Evolutionary conservation across 2,888 invertebrate genomes (phyloP).

Genomic region (Onthophagus sagittarius): DNA sequence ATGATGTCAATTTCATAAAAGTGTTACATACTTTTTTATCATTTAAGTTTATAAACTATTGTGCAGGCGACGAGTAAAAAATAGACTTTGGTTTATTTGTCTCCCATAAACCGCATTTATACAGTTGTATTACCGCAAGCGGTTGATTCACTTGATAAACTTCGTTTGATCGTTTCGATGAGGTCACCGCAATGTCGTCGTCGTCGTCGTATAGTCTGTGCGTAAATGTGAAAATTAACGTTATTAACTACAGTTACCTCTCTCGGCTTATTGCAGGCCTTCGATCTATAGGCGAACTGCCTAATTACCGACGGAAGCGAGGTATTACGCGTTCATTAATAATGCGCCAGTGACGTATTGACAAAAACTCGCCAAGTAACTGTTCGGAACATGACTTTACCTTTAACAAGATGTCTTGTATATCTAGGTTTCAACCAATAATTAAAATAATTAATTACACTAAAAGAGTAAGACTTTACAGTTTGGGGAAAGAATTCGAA

Average conservation of each 20-base stretch:
- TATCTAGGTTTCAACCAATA: neutral
- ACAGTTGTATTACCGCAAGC: neutral
- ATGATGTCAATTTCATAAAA: too few relatives aligned
- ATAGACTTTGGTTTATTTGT: too few relatives aligned
- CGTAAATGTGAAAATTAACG: neutral
- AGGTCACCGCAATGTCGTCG: neutral
- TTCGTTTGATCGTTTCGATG: neutral
- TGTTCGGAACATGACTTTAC: neutral
- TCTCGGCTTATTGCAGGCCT: neutral
- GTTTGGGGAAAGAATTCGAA: neutral
- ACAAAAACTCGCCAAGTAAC: neutral
- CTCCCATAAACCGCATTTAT: neutral
- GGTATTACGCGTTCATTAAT: neutral
- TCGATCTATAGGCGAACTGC: neutral
- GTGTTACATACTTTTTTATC: too few relatives aligned
- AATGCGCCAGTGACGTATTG: neutral
- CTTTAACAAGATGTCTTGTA: neutral
- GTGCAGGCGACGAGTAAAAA: too few relatives aligned
- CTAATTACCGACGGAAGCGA: neutral
- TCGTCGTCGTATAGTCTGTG: neutral
- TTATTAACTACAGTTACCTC: neutral
- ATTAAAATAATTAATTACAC: neutral
- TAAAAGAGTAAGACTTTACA: neutral
- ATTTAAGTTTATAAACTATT: too few relatives aligned
- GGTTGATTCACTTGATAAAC: neutral